Evolutionary conservation across 64 coral and sea anemone genomes (phyloP), one percentile per base, ranked within the genome.

Genomic region (Hydrozoanthus tunicans): DNA sequence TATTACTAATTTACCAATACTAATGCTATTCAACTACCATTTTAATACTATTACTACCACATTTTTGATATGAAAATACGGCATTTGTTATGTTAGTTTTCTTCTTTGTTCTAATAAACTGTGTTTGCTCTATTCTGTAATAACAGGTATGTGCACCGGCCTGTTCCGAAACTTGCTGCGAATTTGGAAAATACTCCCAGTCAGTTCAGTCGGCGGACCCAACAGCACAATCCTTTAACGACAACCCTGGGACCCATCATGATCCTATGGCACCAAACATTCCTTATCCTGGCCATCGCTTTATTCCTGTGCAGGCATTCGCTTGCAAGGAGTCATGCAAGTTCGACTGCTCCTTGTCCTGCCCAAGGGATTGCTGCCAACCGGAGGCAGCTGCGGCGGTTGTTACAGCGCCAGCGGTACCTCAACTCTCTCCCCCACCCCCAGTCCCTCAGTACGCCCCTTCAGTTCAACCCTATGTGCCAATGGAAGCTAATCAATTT

Each of bases 291-390:
- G 82, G 91, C 57, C 82, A 89, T 57, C 86, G 91, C 23, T 58
- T 64, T 23, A 96, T 96, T 65, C 94, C 94, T 0, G 63, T 52
- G 25, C 57, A 80, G 26, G 95, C 95, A 11, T 96, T 85, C 43
- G 89, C 86, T 11, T 96, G 95, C 12, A 90, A 96, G 9, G 95
- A 96, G 89, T 88, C 89, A 0, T 96, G 95, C 78, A 96, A 94
- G 60, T 96, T 96, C 54, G 56, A 77, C 11, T 96, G 95, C 52
- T 58, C 60, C 9, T 85, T 89, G 7, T 64, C 71, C 23, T 96
- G 95, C 56, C 83, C 92, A 1, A 85, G 70, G 11, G 92, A 96
- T 4, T 96, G 95, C 15, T 96, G 95, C 54, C 89, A 92, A 25
- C 95, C 95, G 3, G 95, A 94, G 54, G 89, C 52, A 24, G 60